Percentiles rank a stretch among this genome's conserved stretches.
Conservation (phyloP, 2,888 invertebrate species). For the Cordylochernes scorpioides region DNA sequence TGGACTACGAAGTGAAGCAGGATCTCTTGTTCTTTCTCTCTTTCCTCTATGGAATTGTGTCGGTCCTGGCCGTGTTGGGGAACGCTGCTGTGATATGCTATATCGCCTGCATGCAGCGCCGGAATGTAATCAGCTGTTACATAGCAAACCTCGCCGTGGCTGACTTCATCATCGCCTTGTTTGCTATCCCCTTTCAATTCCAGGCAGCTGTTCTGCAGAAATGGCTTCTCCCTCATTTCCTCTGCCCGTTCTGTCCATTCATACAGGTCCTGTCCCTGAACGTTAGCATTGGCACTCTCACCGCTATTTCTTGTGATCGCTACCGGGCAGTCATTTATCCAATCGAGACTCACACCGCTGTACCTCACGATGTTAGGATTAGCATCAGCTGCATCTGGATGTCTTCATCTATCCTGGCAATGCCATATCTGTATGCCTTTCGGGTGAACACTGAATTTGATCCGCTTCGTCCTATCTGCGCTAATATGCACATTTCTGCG, state of each 20-base stretch:
- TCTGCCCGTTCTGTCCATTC: constrained; percentile 68
- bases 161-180: constrained; percentile 57
- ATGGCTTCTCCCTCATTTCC: constrained; percentile 57
- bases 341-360: constrained; percentile 39
- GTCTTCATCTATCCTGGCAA: constrained; percentile 29
- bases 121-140: constrained; percentile 56
- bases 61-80: constrained; percentile 48
- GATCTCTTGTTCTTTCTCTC: constrained; percentile 45
- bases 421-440: constrained; percentile 38
- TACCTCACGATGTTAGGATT: constrained; percentile 40
- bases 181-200: constrained; percentile 64
- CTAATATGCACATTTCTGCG: constrained; percentile 17
- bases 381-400: constrained; percentile 48
- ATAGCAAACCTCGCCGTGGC: constrained; percentile 59
- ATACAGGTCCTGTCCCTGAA: constrained; percentile 48
- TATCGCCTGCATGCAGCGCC: constrained; percentile 51
- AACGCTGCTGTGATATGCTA: constrained; percentile 64
- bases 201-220: constrained; percentile 60
- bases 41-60: constrained; percentile 50
- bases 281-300: constrained; percentile 63
- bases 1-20: no score
- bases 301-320: constrained; percentile 58
- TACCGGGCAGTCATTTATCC: constrained; percentile 30
- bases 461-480: constrained; percentile 22
- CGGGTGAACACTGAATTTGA: constrained; percentile 18